Conservation (phyloP, 2,797 vertebrate species). For the Atherinosoma microstoma region DNA sequence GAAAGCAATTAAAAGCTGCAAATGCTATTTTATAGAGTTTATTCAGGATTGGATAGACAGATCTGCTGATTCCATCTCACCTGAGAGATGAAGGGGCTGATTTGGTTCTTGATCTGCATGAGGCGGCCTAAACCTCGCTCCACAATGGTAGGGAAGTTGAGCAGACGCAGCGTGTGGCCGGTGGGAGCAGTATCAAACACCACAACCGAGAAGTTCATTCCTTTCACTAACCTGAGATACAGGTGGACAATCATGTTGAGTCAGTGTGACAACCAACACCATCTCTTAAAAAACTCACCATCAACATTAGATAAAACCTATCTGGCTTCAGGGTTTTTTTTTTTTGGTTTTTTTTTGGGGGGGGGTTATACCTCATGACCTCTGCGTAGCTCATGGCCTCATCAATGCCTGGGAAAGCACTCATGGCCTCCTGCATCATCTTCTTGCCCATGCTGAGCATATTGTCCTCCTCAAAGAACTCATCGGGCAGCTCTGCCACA, state of each 20-base stretch:
- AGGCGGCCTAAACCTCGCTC: conserved; percentile 94
- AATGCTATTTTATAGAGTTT: too few species aligned
- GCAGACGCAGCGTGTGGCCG: conserved; percentile 92
- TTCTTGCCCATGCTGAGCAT: conserved; percentile 98
- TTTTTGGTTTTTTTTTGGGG: neutral
- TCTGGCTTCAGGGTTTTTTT: too few species aligned
- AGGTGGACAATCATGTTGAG: neutral
- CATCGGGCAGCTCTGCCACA: conserved; percentile 93
- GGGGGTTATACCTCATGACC: conserved; percentile 94
- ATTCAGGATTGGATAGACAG: neutral
- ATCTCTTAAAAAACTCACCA: neutral
- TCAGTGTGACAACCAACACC: neutral
- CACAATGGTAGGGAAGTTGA: conserved; percentile 97
- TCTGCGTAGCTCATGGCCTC: conserved; percentile 97
- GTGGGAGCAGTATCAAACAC: conserved; percentile 97
- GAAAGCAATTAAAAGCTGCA: neutral
- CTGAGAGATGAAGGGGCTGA: conserved; percentile 98
- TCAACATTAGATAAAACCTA: neutral
- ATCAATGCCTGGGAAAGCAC: conserved; percentile 93
- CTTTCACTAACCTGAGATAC: conserved; percentile 91
- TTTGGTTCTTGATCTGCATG: conserved; percentile 99
- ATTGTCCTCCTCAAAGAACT: conserved; percentile 97
- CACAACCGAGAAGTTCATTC: conserved; percentile 98
- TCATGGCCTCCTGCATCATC: conserved; percentile 99
- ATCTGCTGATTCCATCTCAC: conserved; percentile 59